phyloP scores from a whole-genome alignment of 2,113 vertebrate genomes.

The Pimephales promelas region DNA sequence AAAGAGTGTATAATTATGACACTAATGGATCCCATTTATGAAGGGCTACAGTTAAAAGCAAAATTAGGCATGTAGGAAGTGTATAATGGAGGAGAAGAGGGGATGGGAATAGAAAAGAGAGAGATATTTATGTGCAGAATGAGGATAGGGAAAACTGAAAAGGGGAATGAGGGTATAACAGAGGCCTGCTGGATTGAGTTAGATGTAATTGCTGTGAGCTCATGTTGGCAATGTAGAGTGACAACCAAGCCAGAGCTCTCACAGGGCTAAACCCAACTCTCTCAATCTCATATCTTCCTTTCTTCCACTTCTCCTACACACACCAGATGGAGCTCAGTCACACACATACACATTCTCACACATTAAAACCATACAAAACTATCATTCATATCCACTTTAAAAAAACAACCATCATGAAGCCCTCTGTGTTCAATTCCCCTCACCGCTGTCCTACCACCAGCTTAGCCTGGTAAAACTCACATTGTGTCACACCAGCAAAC shows the following conservation, averaged over 20 bases:
- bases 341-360: neutral
- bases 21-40: neutral
- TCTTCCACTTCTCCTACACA: constrained; percentile 9
- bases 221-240: constrained; percentile 50
- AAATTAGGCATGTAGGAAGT: neutral
- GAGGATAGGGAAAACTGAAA: constrained; percentile 44
- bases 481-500: constrained; percentile 6
- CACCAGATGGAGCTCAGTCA: constrained; percentile 1
- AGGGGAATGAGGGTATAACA: constrained; percentile 43
- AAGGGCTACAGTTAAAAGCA: neutral
- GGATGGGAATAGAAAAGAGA: neutral
- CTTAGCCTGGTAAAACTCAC: neutral
- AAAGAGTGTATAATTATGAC: neutral
- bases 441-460: neutral
- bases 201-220: constrained; percentile 56
- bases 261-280: neutral
- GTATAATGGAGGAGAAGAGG: constrained; percentile 3
- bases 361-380: neutral
- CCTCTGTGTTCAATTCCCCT: neutral
- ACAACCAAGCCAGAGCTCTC: constrained; percentile 45
- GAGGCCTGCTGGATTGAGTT: constrained; percentile 65
- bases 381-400: constrained; percentile 9
- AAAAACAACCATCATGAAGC: neutral
- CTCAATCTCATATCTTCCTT: neutral
- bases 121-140: constrained; percentile 6